These are phyloP conservation scores for Datnioides undecimradiatus DNA, from an alignment of 2,113 vertebrate species.

Conservation along the genomic window DNA sequence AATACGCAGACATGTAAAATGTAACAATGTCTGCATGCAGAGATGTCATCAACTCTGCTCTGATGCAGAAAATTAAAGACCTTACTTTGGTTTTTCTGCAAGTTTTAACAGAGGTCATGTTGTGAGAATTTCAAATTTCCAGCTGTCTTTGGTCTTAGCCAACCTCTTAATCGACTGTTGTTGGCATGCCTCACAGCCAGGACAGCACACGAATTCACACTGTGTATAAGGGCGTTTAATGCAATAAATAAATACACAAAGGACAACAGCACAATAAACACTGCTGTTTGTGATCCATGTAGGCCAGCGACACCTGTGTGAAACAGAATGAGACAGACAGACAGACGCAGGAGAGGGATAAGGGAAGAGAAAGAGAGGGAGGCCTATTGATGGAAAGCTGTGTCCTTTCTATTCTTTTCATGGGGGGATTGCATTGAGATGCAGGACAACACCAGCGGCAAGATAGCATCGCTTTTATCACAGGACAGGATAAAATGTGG, in stretches of 20 bases:
- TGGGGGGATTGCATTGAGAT: conserved; percentile 69
- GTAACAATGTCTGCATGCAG: neutral
- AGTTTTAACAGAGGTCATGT: neutral
- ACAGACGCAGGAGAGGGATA: conserved; percentile 6
- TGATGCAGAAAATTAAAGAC: neutral
- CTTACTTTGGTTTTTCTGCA: neutral
- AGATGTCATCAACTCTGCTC: neutral
- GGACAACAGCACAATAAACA: neutral
- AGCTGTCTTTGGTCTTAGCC: neutral
- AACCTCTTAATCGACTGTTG: neutral
- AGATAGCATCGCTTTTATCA: conserved; percentile 73
- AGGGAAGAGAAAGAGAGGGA: conserved; percentile 10
- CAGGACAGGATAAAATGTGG: conserved; percentile 59
- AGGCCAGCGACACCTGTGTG: neutral
- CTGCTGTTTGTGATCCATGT: neutral
- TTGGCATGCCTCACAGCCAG: neutral
- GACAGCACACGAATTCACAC: neutral
- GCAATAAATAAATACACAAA: conserved; percentile 17
- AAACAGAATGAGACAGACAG: conserved; percentile 5
- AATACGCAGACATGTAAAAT: neutral
- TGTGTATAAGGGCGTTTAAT: neutral
- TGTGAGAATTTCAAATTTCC: neutral
- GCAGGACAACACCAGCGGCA: conserved; percentile 58
- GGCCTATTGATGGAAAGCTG: conserved; percentile 53
- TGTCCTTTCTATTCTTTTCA: conserved; percentile 53